Evolutionary conservation across 2,113 vertebrate genomes (phyloP).

Genomic region (Hucho hucho): DNA sequence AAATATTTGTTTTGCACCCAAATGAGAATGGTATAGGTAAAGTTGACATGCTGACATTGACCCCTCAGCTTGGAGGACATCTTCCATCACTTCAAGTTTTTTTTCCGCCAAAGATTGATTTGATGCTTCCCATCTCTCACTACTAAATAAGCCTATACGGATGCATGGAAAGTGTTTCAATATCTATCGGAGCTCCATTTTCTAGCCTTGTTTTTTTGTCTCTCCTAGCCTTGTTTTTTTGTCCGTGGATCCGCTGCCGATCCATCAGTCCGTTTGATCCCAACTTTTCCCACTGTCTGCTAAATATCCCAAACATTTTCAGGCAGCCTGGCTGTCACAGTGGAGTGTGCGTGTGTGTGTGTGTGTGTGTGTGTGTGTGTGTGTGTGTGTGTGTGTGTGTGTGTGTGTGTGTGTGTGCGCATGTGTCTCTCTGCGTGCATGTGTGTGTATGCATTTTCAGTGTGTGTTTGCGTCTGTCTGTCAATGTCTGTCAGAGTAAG

Average conservation of each 20-base stretch:
- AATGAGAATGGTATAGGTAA: neutral
- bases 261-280: conserved; percentile 65
- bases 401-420: neutral
- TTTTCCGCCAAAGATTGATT: conserved; percentile 54
- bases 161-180: conserved; percentile 64
- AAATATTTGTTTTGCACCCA: conserved; percentile 38
- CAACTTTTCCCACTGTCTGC: conserved; percentile 57
- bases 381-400: neutral
- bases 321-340: conserved; percentile 33
- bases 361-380: neutral
- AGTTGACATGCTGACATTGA: conserved; percentile 26
- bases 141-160: conserved; percentile 61
- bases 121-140: conserved; percentile 55
- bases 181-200: conserved; percentile 60
- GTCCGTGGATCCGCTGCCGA: conserved; percentile 47
- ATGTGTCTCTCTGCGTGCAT: conserved; percentile 8
- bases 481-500: neutral
- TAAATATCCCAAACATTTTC: conserved; percentile 51
- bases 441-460: neutral
- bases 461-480: neutral
- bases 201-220: conserved; percentile 51
- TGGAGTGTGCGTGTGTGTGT: neutral
- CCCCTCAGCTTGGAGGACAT: conserved; percentile 44
- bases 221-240: conserved; percentile 57
- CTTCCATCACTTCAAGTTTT: conserved; percentile 53